A percentile compares a stretch with the other conserved stretches of the same genome.
Evolutionary conservation across 1,140 invertebrate genomes (phyloP).

Genomic region (Probaryconus sp.): DNA sequence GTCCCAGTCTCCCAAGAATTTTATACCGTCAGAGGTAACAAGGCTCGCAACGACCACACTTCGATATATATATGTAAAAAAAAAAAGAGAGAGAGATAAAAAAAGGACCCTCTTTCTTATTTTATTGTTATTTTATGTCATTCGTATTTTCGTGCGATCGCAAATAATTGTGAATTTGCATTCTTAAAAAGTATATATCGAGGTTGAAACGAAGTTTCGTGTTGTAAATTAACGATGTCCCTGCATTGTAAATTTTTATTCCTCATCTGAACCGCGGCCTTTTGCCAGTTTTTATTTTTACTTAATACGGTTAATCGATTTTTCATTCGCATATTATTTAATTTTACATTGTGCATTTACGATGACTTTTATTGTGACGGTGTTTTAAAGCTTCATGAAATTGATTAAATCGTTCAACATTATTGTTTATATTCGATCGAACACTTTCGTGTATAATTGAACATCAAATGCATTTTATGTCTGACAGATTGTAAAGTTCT

Average conservation of each 20-base stretch:
- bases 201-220: conserved; percentile 9
- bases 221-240: conserved; percentile 8
- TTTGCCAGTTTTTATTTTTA: conserved; percentile 3
- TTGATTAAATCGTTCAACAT: neutral
- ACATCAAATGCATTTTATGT: too few relatives aligned
- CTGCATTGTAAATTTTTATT: neutral
- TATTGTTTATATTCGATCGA: too few relatives aligned
- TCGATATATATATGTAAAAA: neutral
- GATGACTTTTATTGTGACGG: too few relatives aligned
- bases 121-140: conserved; percentile 28
- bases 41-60: conserved; percentile 2
- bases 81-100: too few relatives aligned
- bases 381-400: neutral
- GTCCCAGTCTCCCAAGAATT: conserved; percentile 3
- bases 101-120: too few relatives aligned
- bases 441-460: too few relatives aligned
- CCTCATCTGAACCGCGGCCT: neutral
- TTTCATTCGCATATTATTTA: conserved; percentile 2
- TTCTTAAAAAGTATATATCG: conserved; percentile 1
- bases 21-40: neutral
- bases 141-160: neutral
- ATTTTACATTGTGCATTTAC: conserved; percentile 4
- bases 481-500: too few relatives aligned
- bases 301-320: conserved; percentile 9
- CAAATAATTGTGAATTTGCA: neutral